Evolutionary conservation across 2,888 invertebrate genomes (phyloP).

Genomic region (Cephus spinipes): DNA sequence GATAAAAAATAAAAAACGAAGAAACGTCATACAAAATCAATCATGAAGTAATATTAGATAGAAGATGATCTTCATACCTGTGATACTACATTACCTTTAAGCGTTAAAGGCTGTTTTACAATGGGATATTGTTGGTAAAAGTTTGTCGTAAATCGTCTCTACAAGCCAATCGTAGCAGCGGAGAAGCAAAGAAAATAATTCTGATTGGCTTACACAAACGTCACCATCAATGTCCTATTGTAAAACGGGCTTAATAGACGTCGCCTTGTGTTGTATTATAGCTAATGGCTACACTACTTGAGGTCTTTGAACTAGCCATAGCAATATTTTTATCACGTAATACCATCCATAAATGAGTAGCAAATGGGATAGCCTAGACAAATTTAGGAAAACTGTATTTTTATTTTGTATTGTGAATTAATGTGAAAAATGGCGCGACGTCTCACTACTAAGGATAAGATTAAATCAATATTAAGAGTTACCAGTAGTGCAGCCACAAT

Average conservation of each 20-base stretch:
- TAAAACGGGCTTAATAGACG: too few relatives aligned
- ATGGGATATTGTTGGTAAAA: too few relatives aligned
- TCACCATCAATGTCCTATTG: too few relatives aligned
- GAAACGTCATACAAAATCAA: neutral
- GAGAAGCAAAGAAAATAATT: too few relatives aligned
- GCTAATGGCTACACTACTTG: neutral
- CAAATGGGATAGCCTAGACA: neutral
- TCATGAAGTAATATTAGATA: neutral
- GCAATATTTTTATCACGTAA: neutral
- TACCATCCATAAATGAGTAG: neutral
- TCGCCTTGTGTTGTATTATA: neutral
- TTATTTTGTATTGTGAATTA: neutral
- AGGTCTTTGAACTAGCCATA: neutral
- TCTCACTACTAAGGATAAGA: conserved; percentile 70
- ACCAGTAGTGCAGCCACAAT: conserved; percentile 75
- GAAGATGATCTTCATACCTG: neutral
- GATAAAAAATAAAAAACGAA: neutral
- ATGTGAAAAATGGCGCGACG: conserved; percentile 41
- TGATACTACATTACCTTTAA: too few relatives aligned
- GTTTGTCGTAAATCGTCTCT: too few relatives aligned
- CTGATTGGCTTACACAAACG: too few relatives aligned
- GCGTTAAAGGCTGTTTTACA: too few relatives aligned
- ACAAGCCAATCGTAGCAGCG: too few relatives aligned
- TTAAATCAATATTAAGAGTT: conserved; percentile 76
- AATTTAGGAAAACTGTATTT: neutral